phyloP scores from a whole-genome alignment of 2,113 vertebrate genomes.

The Sterna hirundo region DNA sequence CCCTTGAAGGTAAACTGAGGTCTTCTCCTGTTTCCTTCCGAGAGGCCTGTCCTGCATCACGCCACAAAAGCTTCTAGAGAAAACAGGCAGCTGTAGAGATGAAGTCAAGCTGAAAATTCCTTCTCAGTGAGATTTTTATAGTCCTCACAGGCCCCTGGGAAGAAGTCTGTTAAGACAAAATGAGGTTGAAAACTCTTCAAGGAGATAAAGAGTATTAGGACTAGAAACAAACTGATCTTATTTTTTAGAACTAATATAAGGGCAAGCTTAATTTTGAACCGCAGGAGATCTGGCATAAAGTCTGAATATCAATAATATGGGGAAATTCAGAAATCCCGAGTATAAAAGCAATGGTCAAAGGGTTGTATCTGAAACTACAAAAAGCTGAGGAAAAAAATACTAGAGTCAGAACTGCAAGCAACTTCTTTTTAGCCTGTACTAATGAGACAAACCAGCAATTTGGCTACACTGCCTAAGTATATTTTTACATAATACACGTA shows the following conservation, averaged over 20 bases:
- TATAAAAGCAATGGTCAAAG: background rate
- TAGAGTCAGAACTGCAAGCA: conserved; percentile 1
- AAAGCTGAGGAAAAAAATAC: background rate
- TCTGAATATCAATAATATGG: background rate
- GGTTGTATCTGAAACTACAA: background rate
- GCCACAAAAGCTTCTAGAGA: background rate
- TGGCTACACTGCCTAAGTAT: background rate
- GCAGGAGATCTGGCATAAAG: background rate
- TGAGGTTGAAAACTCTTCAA: background rate
- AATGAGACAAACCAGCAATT: conserved; percentile 10
- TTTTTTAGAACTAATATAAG: background rate
- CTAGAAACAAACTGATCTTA: background rate
- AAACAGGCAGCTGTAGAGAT: background rate
- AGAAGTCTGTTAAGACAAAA: background rate
- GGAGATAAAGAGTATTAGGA: background rate
- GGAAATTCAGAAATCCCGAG: background rate
- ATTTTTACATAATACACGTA: background rate
- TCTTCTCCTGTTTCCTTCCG: background rate
- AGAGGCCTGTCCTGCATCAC: background rate
- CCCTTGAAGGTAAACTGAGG: background rate
- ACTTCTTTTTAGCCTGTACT: conserved; percentile 6
- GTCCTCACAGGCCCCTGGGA: background rate
- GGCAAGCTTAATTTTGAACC: background rate
- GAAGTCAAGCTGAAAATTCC: background rate
- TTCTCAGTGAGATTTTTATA: background rate